Evolutionary conservation across 1,140 invertebrate species (phyloP), one percentile per base, ranked within the genome.

Genomic region (Atta cephalotes): DNA sequence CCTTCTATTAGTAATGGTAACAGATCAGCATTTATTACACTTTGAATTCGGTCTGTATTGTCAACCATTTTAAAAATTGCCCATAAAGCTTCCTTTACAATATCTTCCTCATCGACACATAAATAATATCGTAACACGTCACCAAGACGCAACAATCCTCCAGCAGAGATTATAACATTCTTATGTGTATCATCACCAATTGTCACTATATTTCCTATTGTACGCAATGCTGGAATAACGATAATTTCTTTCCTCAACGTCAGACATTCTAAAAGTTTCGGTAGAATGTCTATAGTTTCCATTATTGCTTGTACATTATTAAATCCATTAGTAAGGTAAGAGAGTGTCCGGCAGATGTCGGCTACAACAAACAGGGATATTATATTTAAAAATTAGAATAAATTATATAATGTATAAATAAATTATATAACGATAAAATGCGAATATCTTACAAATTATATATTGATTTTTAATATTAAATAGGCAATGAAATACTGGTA

Each of bases 311-410:
- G 98, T 91, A 99, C 99, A 93, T 98, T 98, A 39, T 98, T 99
- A 0, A 97, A 97, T 3, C 98, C 98, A 95, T 99, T 99, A 3
- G 98, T 99, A 5, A 99, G 95, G 93, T 99, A 99, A 0, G 99
- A 99, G 21, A 99, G 95, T 0, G 99, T 98, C 99, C 99, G 99
- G 92, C 99, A 99, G 10, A 98, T 97, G 95, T 99, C 99, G 70
- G 98, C 97, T 97, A 91, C 7, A 94, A 94, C 53, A 86, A 28
- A 58, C 21, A 85, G 62, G 9, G 65, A 25, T 71, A 68, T 65
- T 71, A 68, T 60, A 68, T 76, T 10, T 49, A 3, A 16, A 31
- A 81, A 28, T 25, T 5, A 56, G 4, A 25, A 70, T 62, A 35
- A 18, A 84, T 31, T 63, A 65, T 53, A 25, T 12, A 66, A 66